phyloP scores from a whole-genome alignment of 2,797 vertebrate genomes.

The Nannoperca obscura region DNA sequence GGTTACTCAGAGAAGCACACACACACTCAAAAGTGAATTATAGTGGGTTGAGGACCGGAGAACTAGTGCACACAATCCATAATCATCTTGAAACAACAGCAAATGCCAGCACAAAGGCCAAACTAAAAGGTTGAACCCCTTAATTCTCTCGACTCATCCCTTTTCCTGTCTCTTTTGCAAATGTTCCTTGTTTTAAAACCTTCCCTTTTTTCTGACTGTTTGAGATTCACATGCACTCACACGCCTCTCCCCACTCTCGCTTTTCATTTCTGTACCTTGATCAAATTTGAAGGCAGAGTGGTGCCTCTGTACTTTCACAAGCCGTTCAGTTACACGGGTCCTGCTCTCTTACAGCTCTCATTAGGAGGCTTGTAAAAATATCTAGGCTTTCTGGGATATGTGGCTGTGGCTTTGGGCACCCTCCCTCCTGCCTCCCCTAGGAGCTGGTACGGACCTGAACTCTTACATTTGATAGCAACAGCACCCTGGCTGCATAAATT shows the following conservation, averaged over 20 bases:
- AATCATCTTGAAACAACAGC: conserved; percentile 60
- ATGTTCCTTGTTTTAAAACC: conserved; percentile 47
- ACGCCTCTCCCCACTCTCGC: neutral
- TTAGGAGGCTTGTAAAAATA: conserved; percentile 79
- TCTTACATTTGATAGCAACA: conserved; percentile 22
- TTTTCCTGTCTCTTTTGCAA: conserved; percentile 52
- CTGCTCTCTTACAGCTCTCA: conserved; percentile 66
- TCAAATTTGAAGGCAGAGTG: conserved; percentile 64
- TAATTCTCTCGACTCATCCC: conserved; percentile 44
- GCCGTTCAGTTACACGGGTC: conserved; percentile 43
- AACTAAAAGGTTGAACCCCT: conserved; percentile 69
- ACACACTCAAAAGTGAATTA: conserved; percentile 53
- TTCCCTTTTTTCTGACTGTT: neutral
- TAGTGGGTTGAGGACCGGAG: conserved; percentile 33
- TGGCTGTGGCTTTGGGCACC: conserved; percentile 44
- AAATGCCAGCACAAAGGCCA: conserved; percentile 68
- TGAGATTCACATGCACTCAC: conserved; percentile 27
- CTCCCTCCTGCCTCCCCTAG: conserved; percentile 34
- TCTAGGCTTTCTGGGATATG: conserved; percentile 65
- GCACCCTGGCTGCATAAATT: conserved; percentile 16
- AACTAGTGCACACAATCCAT: conserved; percentile 58
- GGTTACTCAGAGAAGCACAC: conserved; percentile 31
- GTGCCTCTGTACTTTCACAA: conserved; percentile 61
- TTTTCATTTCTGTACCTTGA: conserved; percentile 59
- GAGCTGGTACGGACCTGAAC: conserved; percentile 38